Evolutionary conservation across 2,113 vertebrate genomes (phyloP).

Genomic region (Alexandromys fortis): DNA sequence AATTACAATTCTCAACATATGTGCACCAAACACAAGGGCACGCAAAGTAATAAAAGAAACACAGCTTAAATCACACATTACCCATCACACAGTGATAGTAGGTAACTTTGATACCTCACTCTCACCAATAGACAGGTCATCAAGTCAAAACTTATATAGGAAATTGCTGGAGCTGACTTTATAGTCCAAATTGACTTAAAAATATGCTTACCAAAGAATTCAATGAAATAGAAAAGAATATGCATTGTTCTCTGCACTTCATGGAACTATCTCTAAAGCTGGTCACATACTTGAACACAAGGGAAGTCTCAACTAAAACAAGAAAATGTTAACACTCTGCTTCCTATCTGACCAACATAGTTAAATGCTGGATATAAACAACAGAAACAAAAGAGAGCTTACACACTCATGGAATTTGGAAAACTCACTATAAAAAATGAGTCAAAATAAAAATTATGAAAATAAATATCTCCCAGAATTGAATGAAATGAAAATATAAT

Average conservation of each 20-base stretch:
- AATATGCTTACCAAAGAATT: not conserved
- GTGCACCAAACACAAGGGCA: not conserved
- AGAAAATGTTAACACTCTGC: not conserved
- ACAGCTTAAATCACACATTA: not conserved
- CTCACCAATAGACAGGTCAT: not conserved
- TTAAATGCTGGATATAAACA: not conserved
- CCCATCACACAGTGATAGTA: not conserved
- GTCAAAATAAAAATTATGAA: not conserved
- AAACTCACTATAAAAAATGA: not conserved
- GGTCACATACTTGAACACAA: not conserved
- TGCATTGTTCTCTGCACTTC: not conserved
- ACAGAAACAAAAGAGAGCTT: not conserved
- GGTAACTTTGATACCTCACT: not conserved
- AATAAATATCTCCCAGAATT: not conserved
- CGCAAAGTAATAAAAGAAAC: not conserved
- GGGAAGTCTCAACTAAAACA: not conserved
- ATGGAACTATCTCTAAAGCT: not conserved
- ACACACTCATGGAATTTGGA: not conserved
- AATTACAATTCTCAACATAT: not conserved
- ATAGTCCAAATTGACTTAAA: not conserved
- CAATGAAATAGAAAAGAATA: not conserved
- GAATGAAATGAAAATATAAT: not conserved
- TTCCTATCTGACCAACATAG: not conserved
- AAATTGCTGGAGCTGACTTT: not conserved
- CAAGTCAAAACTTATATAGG: not conserved